A percentile compares a stretch with the other conserved stretches of the same genome.
Evolutionary conservation across 2,113 vertebrate genomes (phyloP).

Genomic region (Poecilia latipinna): DNA sequence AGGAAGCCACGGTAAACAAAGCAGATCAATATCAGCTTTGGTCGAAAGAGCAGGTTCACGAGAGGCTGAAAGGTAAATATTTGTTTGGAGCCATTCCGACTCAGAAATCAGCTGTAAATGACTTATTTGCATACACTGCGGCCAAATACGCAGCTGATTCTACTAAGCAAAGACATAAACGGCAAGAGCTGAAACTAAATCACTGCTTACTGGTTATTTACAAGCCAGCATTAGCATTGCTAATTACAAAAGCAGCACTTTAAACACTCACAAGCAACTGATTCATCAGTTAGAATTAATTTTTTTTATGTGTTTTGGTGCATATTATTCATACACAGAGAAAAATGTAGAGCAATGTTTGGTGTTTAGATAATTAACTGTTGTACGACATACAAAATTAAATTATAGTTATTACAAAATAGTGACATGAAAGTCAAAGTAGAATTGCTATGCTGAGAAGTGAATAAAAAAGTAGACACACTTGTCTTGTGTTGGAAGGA

Average conservation of each 20-base stretch:
- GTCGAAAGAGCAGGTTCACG: neutral
- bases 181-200: neutral
- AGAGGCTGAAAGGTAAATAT: neutral
- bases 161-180: no score
- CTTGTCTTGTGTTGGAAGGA: neutral
- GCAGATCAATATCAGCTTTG: neutral
- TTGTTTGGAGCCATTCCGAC: neutral
- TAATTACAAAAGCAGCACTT: no score
- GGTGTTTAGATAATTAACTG: no score
- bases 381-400: no score
- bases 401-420: neutral
- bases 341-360: neutral
- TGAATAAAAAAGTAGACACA: neutral
- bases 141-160: no score
- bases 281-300: no score
- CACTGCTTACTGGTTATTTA: neutral
- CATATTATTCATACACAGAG: neutral
- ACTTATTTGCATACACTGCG: neutral
- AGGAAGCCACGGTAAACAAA: neutral
- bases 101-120: neutral
- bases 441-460: neutral
- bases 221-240: neutral
- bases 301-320: neutral
- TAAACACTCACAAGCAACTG: no score
- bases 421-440: neutral